Evolutionary conservation across 1,140 invertebrate species (phyloP).

Genomic region (Apis cerana): DNA sequence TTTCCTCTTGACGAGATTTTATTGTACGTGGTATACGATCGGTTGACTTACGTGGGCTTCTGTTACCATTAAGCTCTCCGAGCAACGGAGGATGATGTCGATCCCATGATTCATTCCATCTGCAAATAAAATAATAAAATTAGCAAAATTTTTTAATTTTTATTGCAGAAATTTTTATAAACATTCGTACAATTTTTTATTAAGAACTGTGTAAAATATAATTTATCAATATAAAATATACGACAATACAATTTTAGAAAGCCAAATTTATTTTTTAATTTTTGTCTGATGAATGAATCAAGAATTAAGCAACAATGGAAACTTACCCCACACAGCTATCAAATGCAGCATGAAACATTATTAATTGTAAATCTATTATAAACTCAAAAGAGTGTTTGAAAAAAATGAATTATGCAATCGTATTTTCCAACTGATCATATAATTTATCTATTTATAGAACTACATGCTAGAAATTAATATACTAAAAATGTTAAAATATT

Average conservation of each 20-base stretch:
- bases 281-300: not conserved
- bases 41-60: slow-evolving; percentile 64
- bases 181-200: not conserved
- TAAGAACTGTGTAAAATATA: too few species aligned
- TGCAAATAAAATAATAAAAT: slow-evolving; percentile 51
- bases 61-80: slow-evolving; percentile 63
- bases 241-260: not conserved
- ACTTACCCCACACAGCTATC: slow-evolving; percentile 79
- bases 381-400: slow-evolving; percentile 58
- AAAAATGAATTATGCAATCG: slow-evolving; percentile 27
- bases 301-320: not conserved
- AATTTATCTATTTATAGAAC: slow-evolving; percentile 20
- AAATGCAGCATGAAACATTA: slow-evolving; percentile 80
- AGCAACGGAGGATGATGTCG: slow-evolving; percentile 64
- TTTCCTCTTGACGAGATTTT: slow-evolving; percentile 64
- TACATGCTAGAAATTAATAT: slow-evolving; percentile 53
- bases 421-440: slow-evolving; percentile 24
- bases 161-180: not conserved
- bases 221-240: too few species aligned
- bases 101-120: slow-evolving; percentile 77
- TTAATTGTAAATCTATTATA: slow-evolving; percentile 76
- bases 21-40: slow-evolving; percentile 62
- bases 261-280: not conserved
- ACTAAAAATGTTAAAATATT: slow-evolving; percentile 2
- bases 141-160: not conserved